Base-by-base conservation (phyloP, 2,113 vertebrate species). In the Forbesichthys agassizii region DNA sequence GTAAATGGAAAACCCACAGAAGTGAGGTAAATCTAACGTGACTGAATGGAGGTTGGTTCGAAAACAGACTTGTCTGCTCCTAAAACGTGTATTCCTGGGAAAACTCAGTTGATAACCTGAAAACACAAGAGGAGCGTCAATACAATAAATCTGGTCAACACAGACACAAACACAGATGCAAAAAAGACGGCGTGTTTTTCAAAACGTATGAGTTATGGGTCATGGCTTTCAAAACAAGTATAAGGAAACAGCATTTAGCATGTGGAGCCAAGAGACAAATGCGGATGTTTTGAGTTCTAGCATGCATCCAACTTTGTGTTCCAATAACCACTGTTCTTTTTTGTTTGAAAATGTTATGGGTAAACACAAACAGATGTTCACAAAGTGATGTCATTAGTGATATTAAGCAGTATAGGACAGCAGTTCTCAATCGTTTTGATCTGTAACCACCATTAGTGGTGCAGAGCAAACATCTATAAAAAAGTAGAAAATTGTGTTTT, bases 201-300 rank as follows among this genome's bases (percentile, higher is more conserved):
- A 49, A 67, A 48, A 58, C 33, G 3, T 53, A 66, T 7, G 11
- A 58, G 46, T 77, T 51, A 61, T 3, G 16, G 56, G 69, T 74
- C 67, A 61, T 0, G 33, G 16, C 59, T 85, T 77, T 78, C 46
- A 60, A 77, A 83, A 71, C 65, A 64, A 59, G 71, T 42, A 63
- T 62, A 60, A 58, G 68, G 61, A 73, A 87, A 68, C 18, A 11
- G 10, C 33, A 81, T 74, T 68, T 49, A 62, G 33, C 16, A 55
- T 64, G 59, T 68, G 47, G 53, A 71, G 20, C 48, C 49, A n/a
- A 33, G 64, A 69, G 52, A 69, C 10, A 36, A 64, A 11, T 6
- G 42, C 3, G 3, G 16, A 13, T 65, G 65, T 61, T 57, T 48
- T 51, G 48, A 58, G n/a, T 71, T 76, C 67, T 71, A 58, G 75